Base-by-base conservation (phyloP, 2,113 vertebrate genomes). In the Ramphastos sulfuratus region DNA sequence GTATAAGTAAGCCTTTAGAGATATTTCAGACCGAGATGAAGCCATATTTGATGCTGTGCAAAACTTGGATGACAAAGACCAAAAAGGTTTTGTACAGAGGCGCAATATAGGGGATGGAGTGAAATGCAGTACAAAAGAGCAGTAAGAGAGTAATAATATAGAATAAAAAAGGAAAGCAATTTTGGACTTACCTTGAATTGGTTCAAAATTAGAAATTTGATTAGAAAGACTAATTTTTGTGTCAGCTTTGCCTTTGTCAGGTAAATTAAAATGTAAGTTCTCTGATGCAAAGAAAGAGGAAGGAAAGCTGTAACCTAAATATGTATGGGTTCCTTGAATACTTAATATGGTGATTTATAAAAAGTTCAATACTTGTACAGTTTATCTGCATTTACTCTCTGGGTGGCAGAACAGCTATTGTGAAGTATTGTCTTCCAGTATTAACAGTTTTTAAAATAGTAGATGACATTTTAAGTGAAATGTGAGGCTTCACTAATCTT, bases 391-490 rank as follows among this genome's bases (percentile, higher is more conserved):
- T 56, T 90, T 88, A 50, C 50, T 91, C 65, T 61, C 31, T 82
- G 81, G 56, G 65, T 95, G 89, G 94, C 67, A 93, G 80, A 75
- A 77, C 4, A 83, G 55, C 79, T 84, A 72, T 56, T 72, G 83
- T 72, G 69, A 96, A 81, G 30, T 63, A 74, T 90, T 94, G 72
- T 82, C 56, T 85, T 78, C 64, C 20, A 92, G 48, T 54, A 85
- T 64, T 95, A 94, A 33, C 67, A 67, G 90, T 87, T 30, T 11
- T 10, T 15, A 87, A 91, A 94, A 90, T 80, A 78, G 84, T 88
- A 60, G n/a, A 87, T 96, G 93, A 76, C 92, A 94, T 95, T 80
- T 78, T 95, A 85, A 95, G 31, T 93, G 96, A 93, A 96, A 95
- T 64, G 31, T 91, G 87, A 93, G 59, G 55, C 90, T 96, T 97